Evolutionary conservation across 2,888 invertebrate species (phyloP).

Genomic region (Eledone cirrhosa): DNA sequence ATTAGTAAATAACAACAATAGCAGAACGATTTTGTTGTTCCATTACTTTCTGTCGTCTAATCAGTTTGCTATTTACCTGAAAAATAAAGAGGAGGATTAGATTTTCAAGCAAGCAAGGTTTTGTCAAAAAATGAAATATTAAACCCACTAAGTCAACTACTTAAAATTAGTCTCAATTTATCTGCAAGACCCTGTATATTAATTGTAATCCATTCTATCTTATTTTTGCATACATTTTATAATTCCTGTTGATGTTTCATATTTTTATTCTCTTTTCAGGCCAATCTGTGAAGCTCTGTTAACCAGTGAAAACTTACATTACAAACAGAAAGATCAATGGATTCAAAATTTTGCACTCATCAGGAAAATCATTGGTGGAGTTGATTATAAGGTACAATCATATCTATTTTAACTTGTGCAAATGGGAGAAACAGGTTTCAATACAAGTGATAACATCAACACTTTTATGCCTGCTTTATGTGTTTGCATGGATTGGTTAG

Average conservation of each 20-base stretch:
- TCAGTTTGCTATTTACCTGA: no score
- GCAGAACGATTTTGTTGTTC: no score
- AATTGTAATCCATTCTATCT: no score
- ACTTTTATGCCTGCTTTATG: background rate
- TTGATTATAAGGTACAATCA: conserved; percentile 84
- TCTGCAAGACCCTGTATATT: background rate
- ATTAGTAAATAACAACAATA: no score
- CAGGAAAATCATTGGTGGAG: conserved; percentile 84
- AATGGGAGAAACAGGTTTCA: no score
- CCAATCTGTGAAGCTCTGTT: conserved; percentile 85
- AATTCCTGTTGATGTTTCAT: no score
- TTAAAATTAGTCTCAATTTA: background rate
- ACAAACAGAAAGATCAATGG: conserved; percentile 87
- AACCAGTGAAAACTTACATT: conserved; percentile 78
- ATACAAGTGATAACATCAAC: background rate
- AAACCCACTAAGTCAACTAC: background rate
- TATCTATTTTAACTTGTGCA: no score
- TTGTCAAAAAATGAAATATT: background rate
- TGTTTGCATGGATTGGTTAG: background rate
- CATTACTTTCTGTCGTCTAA: no score
- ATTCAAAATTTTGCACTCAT: conserved; percentile 86
- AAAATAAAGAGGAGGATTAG: no score
- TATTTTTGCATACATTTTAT: no score
- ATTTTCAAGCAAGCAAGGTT: background rate
- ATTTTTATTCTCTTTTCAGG: conserved; percentile 37